Conservation (phyloP, 2,888 invertebrate genomes). For the Chrysina gloriosa region DNA sequence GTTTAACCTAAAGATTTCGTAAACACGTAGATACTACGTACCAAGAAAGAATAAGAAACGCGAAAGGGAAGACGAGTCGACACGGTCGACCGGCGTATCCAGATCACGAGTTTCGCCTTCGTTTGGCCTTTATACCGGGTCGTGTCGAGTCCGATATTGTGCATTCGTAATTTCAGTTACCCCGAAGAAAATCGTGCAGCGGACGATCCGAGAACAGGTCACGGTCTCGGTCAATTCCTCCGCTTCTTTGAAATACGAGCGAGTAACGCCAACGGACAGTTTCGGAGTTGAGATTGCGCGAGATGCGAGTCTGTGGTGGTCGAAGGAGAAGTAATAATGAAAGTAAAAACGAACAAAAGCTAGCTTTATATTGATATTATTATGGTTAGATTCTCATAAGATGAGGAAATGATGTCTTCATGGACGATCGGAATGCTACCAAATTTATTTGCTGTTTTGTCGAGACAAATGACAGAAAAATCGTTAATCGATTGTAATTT, state of each 20-base stretch:
- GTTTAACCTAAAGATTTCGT: constrained; percentile 5
- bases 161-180: constrained; percentile 25
- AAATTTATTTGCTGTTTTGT: no score
- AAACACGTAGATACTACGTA: neutral
- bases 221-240: constrained; percentile 35
- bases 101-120: constrained; percentile 36
- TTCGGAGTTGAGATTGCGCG: neutral
- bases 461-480: no score
- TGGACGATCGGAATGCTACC: no score
- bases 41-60: neutral
- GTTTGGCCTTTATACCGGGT: constrained; percentile 7
- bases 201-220: constrained; percentile 16
- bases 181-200: constrained; percentile 35
- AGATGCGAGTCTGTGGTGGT: neutral
- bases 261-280: constrained; percentile 4
- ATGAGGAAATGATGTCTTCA: no score
- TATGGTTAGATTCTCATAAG: no score
- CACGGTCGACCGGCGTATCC: neutral
- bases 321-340: constrained; percentile 4
- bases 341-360: constrained; percentile 8
- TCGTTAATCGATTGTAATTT: no score
- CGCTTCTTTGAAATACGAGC: constrained; percentile 25
- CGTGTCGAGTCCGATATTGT: constrained; percentile 21
- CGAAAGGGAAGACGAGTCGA: neutral
- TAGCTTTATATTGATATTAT: neutral